Evolutionary conservation across 2,797 vertebrate species (phyloP).

Genomic region (Muscicapa comitata): DNA sequence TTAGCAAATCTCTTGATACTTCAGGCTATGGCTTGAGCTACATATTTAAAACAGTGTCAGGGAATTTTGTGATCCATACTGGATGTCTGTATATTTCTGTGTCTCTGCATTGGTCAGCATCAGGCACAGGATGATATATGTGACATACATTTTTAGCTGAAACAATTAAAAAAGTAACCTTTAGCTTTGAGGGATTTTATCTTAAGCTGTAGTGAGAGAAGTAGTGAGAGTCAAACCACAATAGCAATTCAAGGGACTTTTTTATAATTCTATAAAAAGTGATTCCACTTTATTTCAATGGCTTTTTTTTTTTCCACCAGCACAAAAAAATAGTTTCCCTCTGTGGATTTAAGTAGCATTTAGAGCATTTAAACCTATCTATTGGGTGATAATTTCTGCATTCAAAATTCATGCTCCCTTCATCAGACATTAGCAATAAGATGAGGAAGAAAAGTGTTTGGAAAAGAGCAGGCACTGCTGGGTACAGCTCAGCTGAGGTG

Average conservation of each 20-base stretch:
- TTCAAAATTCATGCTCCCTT: conserved; percentile 24
- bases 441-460: not conserved
- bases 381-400: conserved; percentile 19
- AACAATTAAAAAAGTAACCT: not conserved
- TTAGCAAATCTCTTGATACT: not conserved
- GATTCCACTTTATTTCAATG: not conserved
- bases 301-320: not conserved
- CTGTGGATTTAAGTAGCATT: conserved; percentile 6
- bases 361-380: conserved; percentile 15
- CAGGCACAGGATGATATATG: not conserved
- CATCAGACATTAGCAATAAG: not conserved
- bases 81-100: not conserved
- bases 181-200: not conserved
- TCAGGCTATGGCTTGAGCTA: not conserved
- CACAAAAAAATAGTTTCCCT: not conserved
- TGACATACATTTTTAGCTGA: not conserved
- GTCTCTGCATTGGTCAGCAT: not conserved
- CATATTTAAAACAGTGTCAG: not conserved
- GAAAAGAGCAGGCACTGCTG: not conserved
- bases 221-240: not conserved
- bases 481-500: not conserved
- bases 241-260: not conserved
- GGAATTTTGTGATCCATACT: not conserved
- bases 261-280: not conserved
- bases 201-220: not conserved